Base-by-base conservation (phyloP, 2,888 invertebrate genomes). In the Theretra japonica region DNA sequence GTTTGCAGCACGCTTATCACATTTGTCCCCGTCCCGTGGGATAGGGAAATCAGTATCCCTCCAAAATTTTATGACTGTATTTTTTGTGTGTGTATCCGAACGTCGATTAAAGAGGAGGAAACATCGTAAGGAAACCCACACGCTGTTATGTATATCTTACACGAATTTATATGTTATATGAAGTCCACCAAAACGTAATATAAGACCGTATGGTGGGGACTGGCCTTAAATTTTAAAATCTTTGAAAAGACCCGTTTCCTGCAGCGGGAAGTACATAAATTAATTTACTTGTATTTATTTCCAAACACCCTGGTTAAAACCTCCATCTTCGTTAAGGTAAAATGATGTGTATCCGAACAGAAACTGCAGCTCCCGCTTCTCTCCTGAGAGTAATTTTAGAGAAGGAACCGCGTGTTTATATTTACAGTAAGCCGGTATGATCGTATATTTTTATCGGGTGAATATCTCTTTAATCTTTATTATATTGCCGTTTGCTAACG, bases 1-100 rank as follows among this genome's bases (percentile, higher is more conserved):
- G 71, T 78, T 76, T 75, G 75, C 73, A 75, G 73, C 76, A 73
- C 72, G 75, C 75, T 77, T 77, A 79, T 78, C 77, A 72, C 75
- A 77, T 77, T 76, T 76, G 74, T 76, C 68, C 56, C 33, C 50
- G 76, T 75, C 77, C 76, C 75, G 69, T 25, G 73, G 41, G 78
- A 74, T 41, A 48, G 48, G 30, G 57, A 30, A 68, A 68, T 68
- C 68, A 68, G 69, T 70, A 58, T 41, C 69, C 33, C 57, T 30
- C 19, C 23, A 33, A 57, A 21, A 58, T 21, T 33, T 17, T 58
- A 25, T 58, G 25, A 69, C 28, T 50, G n/a, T 68, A 8, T 50
- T 15, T 68, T 68, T 50, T 68, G 6, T 50, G 62, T 62, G 33
- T 62, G 21, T 68, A 68, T 68, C 19, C 75, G 72, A 73, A 75